phyloP scores from a whole-genome alignment of 2,888 invertebrate species.

The Nemurella pictetii region DNA sequence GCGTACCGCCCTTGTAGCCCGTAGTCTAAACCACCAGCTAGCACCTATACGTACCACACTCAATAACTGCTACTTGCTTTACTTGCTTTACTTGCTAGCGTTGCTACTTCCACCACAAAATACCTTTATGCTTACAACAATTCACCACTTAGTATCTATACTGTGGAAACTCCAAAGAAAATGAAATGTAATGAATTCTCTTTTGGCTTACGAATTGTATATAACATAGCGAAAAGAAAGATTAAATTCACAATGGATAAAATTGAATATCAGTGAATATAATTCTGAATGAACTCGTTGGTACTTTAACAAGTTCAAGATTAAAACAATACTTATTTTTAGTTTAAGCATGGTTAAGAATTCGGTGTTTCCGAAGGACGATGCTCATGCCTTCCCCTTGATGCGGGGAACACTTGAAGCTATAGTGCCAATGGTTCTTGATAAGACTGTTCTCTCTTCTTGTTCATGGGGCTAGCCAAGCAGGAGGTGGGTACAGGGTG shows the following conservation, averaged over 20 bases:
- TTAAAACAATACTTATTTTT: too few relatives aligned
- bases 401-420: too few relatives aligned
- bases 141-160: not conserved
- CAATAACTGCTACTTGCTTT: not conserved
- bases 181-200: not conserved
- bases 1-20: not conserved
- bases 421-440: not conserved
- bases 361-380: too few relatives aligned
- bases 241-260: too few relatives aligned
- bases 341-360: too few relatives aligned
- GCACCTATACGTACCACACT: not conserved
- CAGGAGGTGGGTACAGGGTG: not conserved
- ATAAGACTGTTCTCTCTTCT: not conserved
- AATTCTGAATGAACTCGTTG: too few relatives aligned
- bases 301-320: too few relatives aligned
- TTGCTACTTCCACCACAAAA: not conserved
- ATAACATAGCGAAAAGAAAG: too few relatives aligned
- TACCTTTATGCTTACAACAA: not conserved
- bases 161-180: not conserved
- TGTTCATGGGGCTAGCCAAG: not conserved
- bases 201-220: too few relatives aligned
- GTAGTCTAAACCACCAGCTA: not conserved
- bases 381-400: too few relatives aligned
- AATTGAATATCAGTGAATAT: too few relatives aligned
- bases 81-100: not conserved